Evolutionary conservation across 2,797 vertebrate genomes (phyloP).

Genomic region (Muscicapa striata): DNA sequence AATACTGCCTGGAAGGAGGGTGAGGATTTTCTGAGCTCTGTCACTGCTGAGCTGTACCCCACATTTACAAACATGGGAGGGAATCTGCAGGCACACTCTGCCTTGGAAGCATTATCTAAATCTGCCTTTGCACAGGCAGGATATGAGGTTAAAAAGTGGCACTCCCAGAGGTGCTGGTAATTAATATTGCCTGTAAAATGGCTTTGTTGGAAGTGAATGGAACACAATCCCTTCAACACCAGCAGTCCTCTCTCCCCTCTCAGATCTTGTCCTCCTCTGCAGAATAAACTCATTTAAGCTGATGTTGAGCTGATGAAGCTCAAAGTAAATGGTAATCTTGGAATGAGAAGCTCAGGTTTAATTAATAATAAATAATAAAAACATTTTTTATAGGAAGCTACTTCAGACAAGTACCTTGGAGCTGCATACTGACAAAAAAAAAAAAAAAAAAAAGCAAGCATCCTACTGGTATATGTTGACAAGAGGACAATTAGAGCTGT

Average conservation of each 20-base stretch:
- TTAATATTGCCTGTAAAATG: slow-evolving; percentile 54
- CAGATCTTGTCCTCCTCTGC: not conserved
- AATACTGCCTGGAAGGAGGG: not conserved
- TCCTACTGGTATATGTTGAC: not conserved
- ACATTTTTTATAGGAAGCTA: not conserved
- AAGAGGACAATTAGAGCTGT: not conserved
- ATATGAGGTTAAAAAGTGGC: slow-evolving; percentile 41
- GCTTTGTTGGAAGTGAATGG: slow-evolving; percentile 37
- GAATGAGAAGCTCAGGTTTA: not conserved
- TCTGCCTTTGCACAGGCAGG: not conserved
- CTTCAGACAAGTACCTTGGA: not conserved
- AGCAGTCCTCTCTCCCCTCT: not conserved
- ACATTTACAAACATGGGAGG: not conserved
- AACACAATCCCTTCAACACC: not conserved
- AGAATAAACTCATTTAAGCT: not conserved
- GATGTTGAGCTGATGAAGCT: not conserved
- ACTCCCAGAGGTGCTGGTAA: slow-evolving; percentile 45
- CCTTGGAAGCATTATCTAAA: not conserved
- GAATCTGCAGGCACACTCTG: not conserved
- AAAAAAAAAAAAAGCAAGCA: not conserved
- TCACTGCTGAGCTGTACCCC: not conserved
- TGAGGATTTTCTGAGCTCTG: not conserved
- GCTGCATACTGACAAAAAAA: not conserved
- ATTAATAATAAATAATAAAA: slow-evolving; percentile 10
- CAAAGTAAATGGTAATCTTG: not conserved